Percentiles rank a stretch among this genome's conserved stretches.
Evolutionary conservation across 2,113 vertebrate species (phyloP).

Genomic region (Ochotona curzoniae): DNA sequence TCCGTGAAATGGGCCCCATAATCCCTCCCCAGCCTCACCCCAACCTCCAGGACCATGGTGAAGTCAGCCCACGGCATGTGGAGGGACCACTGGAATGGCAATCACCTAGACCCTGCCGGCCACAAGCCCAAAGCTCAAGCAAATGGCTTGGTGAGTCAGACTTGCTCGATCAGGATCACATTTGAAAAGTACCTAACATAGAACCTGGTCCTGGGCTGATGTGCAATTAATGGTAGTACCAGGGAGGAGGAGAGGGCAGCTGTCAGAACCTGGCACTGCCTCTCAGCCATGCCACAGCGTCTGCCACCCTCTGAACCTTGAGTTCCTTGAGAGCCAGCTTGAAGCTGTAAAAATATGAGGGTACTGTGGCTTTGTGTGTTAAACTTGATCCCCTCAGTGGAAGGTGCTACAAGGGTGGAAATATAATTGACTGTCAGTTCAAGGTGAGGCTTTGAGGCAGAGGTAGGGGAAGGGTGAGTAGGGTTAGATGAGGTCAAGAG

Average conservation of each 20-base stretch:
- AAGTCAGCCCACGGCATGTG: not conserved
- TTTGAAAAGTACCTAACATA: not conserved
- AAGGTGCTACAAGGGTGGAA: no score
- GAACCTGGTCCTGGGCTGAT: not conserved
- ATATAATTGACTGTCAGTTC: no score
- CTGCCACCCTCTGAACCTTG: not conserved
- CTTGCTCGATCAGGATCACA: not conserved
- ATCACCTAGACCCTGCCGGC: not conserved
- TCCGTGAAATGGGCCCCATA: not conserved
- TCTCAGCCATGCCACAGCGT: not conserved
- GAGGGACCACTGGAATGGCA: not conserved
- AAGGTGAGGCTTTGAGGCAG: no score
- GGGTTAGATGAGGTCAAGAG: no score
- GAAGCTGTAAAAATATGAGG: not conserved
- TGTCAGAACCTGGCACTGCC: not conserved
- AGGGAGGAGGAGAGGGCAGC: not conserved
- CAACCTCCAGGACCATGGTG: not conserved
- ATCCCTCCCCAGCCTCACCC: not conserved
- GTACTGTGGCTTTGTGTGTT: no score
- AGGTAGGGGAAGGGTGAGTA: no score
- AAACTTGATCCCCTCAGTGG: no score
- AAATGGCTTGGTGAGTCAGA: not conserved
- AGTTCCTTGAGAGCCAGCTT: not conserved
- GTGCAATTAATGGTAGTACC: not conserved
- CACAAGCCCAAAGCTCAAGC: not conserved